These are phyloP conservation scores for Aphidoletes aphidimyza DNA, from an alignment of 2,888 invertebrate genomes.

Conservation along the genomic window DNA sequence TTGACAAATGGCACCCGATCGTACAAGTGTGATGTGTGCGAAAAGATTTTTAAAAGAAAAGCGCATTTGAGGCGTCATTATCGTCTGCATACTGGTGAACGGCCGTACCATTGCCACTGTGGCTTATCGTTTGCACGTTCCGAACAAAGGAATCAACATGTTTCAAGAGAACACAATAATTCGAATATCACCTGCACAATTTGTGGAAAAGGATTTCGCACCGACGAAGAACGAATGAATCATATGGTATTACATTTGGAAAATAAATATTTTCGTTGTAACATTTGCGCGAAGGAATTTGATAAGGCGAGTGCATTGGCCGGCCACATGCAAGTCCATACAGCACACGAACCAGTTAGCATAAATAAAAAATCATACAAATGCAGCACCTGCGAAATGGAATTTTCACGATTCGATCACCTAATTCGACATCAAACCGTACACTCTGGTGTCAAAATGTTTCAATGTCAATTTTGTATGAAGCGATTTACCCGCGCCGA, in stretches of 20 bases:
- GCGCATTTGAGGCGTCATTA: conserved; percentile 2
- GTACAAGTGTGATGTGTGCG: conserved; percentile 24
- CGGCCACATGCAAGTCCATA: conserved; percentile 31
- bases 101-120: conserved; percentile 17
- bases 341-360: neutral
- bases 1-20: neutral
- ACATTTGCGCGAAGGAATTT: conserved; percentile 1
- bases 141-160: conserved; percentile 14
- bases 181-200: neutral
- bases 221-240: neutral
- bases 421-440: conserved; percentile 48
- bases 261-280: conserved; percentile 23
- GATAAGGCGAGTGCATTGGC: conserved; percentile 22
- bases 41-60: neutral
- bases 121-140: neutral
- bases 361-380: neutral
- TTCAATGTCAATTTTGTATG: conserved; percentile 22
- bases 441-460: conserved; percentile 52
- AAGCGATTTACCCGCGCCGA: conserved; percentile 27
- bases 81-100: conserved; percentile 8
- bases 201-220: neutral
- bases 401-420: conserved; percentile 53
- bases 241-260: neutral
- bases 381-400: conserved; percentile 35
- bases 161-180: neutral